Evolutionary conservation across 1,140 invertebrate genomes (phyloP).

Genomic region (Drosophila orena): DNA sequence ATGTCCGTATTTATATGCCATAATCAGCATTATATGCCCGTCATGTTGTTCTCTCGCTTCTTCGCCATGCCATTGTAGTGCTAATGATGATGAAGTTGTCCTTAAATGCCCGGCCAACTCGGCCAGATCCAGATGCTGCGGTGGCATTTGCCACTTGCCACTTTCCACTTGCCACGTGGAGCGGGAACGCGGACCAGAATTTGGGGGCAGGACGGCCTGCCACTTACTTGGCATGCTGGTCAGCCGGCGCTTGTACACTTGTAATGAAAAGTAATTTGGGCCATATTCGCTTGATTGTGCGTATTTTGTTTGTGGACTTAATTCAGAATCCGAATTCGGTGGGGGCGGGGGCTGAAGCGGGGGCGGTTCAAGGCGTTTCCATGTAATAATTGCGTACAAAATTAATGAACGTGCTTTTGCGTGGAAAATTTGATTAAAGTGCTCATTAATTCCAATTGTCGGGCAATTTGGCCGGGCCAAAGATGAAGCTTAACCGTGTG

Average conservation of each 20-base stretch:
- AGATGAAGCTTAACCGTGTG: background rate
- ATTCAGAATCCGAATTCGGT: conserved; percentile 18
- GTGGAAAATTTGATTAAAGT: conserved; percentile 78
- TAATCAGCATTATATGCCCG: conserved; percentile 76
- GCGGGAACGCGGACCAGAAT: background rate
- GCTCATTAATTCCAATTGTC: conserved; percentile 78
- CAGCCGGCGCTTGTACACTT: conserved; percentile 65
- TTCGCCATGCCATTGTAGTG: conserved; percentile 64
- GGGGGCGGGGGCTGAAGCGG: too few relatives aligned
- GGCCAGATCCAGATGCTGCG: conserved; percentile 57
- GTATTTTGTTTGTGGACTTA: conserved; percentile 74
- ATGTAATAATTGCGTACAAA: conserved; percentile 76
- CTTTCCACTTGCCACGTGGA: conserved; percentile 50
- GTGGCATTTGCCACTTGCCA: conserved; percentile 60
- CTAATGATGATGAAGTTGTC: conserved; percentile 82
- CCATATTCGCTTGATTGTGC: conserved; percentile 76
- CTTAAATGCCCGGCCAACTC: conserved; percentile 69
- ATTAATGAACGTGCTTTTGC: conserved; percentile 79
- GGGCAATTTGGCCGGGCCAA: conserved; percentile 43
- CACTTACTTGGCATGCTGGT: conserved; percentile 60
- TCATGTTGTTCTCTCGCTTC: conserved; percentile 47
- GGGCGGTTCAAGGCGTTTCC: conserved; percentile 25
- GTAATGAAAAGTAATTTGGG: conserved; percentile 81
- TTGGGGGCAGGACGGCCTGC: background rate
- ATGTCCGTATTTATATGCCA: conserved; percentile 73